phyloP scores from a whole-genome alignment of 2,888 invertebrate genomes.

The Entomobrya multifasciata region DNA sequence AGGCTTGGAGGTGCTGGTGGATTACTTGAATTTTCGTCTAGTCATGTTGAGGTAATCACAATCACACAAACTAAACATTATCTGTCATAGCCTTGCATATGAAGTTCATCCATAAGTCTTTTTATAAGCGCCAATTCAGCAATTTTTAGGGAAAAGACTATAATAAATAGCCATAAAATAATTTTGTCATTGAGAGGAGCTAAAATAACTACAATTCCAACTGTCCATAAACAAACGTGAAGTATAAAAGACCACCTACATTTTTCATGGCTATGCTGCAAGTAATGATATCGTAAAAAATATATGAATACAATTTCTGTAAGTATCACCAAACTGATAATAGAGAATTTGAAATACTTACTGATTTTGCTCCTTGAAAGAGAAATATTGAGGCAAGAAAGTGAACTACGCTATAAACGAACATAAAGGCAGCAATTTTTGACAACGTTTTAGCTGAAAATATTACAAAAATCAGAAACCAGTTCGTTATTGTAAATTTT shows the following conservation, averaged over 20 bases:
- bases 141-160: slow-evolving; percentile 65
- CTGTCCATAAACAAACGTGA: slow-evolving; percentile 60
- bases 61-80: background rate
- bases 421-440: slow-evolving; percentile 62
- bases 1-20: slow-evolving; percentile 97
- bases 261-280: slow-evolving; percentile 69
- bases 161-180: slow-evolving; percentile 60
- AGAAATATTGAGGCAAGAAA: slow-evolving; percentile 61
- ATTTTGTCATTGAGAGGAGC: slow-evolving; percentile 63
- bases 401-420: slow-evolving; percentile 58
- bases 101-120: slow-evolving; percentile 64
- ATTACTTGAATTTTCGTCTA: slow-evolving; percentile 96
- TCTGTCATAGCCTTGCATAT: slow-evolving; percentile 46
- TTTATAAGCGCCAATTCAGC: slow-evolving; percentile 61
- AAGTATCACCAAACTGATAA: too few species aligned
- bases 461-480: too few species aligned
- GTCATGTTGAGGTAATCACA: slow-evolving; percentile 88
- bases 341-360: slow-evolving; percentile 31
- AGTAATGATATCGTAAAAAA: too few species aligned
- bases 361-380: slow-evolving; percentile 61
- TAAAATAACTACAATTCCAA: slow-evolving; percentile 63
- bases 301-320: too few species aligned
- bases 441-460: slow-evolving; percentile 50
- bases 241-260: slow-evolving; percentile 72
- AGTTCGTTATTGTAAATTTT: too few species aligned